Evolutionary conservation across 2,797 vertebrate genomes (phyloP).

Genomic region (Taeniopygia guttata): DNA sequence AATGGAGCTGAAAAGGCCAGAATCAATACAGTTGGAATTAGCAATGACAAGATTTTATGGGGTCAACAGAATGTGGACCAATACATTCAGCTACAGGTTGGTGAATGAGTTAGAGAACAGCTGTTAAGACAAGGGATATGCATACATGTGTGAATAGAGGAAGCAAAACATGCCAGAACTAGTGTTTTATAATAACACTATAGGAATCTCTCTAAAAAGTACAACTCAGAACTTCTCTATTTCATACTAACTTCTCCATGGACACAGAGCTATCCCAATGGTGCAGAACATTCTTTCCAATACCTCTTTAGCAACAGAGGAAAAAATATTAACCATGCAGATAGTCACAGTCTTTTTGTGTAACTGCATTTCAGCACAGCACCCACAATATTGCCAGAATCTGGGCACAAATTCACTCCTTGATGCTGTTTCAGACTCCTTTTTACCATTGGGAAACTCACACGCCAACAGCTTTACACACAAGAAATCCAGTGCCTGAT

Average conservation of each 20-base stretch:
- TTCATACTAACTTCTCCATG: neutral
- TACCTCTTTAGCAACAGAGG: neutral
- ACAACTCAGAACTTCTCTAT: neutral
- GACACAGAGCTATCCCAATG: neutral
- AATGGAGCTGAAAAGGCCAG: neutral
- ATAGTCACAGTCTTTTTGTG: neutral
- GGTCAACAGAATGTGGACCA: neutral
- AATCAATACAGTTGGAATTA: accelerated
- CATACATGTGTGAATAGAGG: accelerated
- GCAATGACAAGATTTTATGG: neutral
- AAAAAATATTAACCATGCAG: neutral
- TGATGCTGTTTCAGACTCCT: neutral
- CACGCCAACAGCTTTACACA: neutral
- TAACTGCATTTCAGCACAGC: neutral
- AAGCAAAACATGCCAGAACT: neutral
- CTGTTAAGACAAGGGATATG: neutral
- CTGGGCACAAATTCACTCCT: neutral
- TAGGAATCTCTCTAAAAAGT: neutral
- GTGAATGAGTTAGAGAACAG: neutral
- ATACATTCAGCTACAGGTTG: neutral
- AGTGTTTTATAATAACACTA: neutral
- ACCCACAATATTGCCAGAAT: neutral
- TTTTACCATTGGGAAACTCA: neutral
- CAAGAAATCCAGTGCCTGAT: neutral
- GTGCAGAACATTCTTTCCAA: neutral